phyloP scores from a whole-genome alignment of 1,140 invertebrate species.

The Potamilus streckersoni region DNA sequence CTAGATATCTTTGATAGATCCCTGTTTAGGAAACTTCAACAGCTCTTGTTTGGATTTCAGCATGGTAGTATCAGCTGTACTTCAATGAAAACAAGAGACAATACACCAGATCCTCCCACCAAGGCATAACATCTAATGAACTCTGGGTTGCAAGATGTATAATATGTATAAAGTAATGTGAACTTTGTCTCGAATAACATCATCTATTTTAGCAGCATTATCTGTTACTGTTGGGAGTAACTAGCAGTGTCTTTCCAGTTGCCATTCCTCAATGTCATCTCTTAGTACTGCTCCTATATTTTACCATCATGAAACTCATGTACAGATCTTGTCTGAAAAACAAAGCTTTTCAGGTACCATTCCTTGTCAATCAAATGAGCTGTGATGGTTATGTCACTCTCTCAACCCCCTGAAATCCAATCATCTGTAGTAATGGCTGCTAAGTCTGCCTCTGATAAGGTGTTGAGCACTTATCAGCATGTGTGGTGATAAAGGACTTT shows the following conservation, averaged over 20 bases:
- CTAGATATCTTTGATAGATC: no score
- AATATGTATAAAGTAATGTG: conserved; percentile 26
- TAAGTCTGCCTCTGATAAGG: background rate
- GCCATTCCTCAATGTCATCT: conserved; percentile 5
- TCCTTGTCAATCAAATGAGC: conserved; percentile 12
- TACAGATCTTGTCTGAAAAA: conserved; percentile 11
- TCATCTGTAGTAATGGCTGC: conserved; percentile 13
- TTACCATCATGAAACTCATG: conserved; percentile 6
- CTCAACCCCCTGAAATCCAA: conserved; percentile 12
- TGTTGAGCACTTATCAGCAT: background rate
- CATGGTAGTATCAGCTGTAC: conserved; percentile 13
- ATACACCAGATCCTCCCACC: conserved; percentile 7
- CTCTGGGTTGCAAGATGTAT: conserved; percentile 24
- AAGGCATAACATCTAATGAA: conserved; percentile 2
- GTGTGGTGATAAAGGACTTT: background rate
- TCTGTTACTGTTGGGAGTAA: conserved; percentile 14
- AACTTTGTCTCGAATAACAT: conserved; percentile 16
- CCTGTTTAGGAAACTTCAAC: no score
- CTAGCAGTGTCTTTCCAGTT: conserved; percentile 1
- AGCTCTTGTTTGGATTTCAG: no score
- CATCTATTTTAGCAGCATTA: conserved; percentile 26
- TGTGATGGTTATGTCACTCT: conserved; percentile 17
- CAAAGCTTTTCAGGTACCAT: conserved; percentile 2
- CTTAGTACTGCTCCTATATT: conserved; percentile 1
- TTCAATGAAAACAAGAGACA: conserved; percentile 21